These are phyloP conservation scores for Numida meleagris DNA, from an alignment of 2,113 vertebrate genomes.

Conservation along the genomic window DNA sequence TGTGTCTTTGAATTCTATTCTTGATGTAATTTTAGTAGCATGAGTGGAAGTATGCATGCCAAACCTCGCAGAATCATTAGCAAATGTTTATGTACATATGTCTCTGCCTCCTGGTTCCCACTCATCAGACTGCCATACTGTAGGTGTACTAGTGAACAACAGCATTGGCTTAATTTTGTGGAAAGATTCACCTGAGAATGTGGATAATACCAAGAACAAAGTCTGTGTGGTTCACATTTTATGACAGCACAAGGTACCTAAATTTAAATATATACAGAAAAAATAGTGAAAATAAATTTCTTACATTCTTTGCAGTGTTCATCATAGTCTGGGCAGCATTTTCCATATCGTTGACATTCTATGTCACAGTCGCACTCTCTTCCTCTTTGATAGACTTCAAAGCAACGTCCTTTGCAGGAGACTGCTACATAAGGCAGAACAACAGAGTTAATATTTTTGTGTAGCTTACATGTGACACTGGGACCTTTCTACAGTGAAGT, in stretches of 20 bases:
- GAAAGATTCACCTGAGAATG: background rate
- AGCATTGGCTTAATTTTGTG: background rate
- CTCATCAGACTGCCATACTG: background rate
- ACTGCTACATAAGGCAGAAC: constrained; percentile 69
- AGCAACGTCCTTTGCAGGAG: constrained; percentile 93
- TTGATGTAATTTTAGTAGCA: background rate
- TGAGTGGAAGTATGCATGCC: background rate
- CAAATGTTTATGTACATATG: background rate
- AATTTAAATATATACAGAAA: background rate
- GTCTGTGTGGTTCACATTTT: background rate
- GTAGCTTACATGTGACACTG: background rate
- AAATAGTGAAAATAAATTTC: background rate
- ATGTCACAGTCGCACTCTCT: constrained; percentile 87
- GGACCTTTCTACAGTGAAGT: constrained; percentile 9
- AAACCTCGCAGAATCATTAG: background rate
- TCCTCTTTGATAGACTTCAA: constrained; percentile 86
- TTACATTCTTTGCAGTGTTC: constrained; percentile 82
- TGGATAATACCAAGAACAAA: background rate
- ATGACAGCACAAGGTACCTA: background rate
- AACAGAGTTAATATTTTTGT: background rate
- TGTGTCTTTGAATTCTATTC: background rate
- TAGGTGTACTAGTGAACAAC: background rate
- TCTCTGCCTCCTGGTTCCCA: background rate
- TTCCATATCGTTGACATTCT: constrained; percentile 79
- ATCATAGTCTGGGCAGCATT: constrained; percentile 88